Conservation (phyloP, 2,797 vertebrate genomes). For the Rhinella marina region DNA sequence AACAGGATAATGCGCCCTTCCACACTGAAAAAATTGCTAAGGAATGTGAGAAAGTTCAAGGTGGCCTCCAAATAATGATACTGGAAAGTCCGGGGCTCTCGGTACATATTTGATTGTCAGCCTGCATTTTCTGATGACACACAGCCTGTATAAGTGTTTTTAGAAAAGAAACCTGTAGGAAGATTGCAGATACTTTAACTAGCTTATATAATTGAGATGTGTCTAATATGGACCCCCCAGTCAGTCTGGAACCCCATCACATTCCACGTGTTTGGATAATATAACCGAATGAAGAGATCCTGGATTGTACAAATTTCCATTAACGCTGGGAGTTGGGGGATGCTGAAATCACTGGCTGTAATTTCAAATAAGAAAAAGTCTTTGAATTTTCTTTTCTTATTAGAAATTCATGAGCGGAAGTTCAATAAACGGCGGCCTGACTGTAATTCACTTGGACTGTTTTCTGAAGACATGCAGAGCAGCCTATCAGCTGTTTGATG, state of each 20-base stretch:
- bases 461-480: neutral
- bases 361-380: neutral
- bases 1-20: too few relatives aligned
- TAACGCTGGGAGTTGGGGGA: too few relatives aligned
- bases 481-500: neutral
- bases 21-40: too few relatives aligned
- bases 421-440: neutral
- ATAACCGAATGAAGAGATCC: neutral
- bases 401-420: conserved; percentile 2
- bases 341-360: neutral
- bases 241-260: neutral
- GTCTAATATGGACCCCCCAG: neutral
- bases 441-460: neutral
- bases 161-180: neutral
- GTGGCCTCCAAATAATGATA: too few relatives aligned
- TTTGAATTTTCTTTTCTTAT: conserved; percentile 10
- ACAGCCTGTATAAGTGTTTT: too few relatives aligned
- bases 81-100: too few relatives aligned
- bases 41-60: too few relatives aligned
- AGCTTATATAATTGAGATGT: neutral
- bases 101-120: too few relatives aligned
- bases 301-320: neutral
- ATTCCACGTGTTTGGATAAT: neutral
- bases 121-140: too few relatives aligned
- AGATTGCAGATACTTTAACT: neutral